Conservation (phyloP, 2,113 vertebrate genomes). For the Pipra filicauda region DNA sequence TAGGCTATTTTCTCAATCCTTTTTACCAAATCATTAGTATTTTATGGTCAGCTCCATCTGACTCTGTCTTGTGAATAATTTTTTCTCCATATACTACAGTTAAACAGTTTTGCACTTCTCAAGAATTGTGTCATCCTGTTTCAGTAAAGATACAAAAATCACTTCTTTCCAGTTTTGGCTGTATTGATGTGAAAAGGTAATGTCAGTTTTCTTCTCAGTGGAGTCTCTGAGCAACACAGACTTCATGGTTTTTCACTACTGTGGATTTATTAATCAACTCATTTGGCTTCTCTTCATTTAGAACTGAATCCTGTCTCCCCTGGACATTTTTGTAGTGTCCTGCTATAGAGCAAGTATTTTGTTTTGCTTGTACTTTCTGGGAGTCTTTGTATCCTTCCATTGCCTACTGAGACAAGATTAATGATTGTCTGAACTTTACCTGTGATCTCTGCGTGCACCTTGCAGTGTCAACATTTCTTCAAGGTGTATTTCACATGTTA, state of each 20-base stretch:
- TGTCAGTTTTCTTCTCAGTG: not conserved
- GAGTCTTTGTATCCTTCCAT: not conserved
- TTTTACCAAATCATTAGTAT: not conserved
- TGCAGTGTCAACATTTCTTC: conserved; percentile 33
- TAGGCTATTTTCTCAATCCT: not conserved
- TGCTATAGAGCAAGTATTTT: not conserved
- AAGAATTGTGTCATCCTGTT: not conserved
- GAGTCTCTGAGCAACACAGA: not conserved
- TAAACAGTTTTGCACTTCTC: not conserved
- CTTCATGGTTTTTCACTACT: not conserved
- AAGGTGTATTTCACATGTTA: conserved; percentile 23
- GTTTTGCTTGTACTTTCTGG: not conserved
- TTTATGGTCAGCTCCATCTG: not conserved
- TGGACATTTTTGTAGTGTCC: not conserved
- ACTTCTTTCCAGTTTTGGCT: not conserved
- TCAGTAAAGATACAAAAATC: not conserved
- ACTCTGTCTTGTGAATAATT: not conserved
- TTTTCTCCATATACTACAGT: not conserved
- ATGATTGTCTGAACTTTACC: conserved; percentile 26
- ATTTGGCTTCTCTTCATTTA: not conserved
- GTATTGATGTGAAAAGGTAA: not conserved
- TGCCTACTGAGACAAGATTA: not conserved
- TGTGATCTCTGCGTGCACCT: conserved; percentile 6
- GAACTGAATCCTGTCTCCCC: not conserved
- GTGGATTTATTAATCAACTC: not conserved